A percentile compares a stretch with the other conserved stretches of the same genome.
These are phyloP conservation scores for Seriola dumerili DNA, from an alignment of 2,113 vertebrate genomes.

Conservation along the genomic window DNA sequence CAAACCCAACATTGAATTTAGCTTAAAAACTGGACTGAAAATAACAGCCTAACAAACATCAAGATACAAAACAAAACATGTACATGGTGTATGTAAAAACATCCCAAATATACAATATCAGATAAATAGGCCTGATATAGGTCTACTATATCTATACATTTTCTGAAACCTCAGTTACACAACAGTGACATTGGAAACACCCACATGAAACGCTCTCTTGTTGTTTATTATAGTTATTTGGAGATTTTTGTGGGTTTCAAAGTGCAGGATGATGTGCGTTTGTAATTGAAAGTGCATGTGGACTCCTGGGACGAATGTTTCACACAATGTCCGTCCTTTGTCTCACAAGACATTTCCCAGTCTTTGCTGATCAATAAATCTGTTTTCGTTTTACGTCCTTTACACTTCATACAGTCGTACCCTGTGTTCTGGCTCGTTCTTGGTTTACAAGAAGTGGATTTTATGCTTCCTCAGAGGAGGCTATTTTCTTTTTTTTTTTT, in stretches of 20 bases:
- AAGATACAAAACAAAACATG: not conserved
- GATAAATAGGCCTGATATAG: not conserved
- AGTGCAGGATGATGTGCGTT: constrained; percentile 70
- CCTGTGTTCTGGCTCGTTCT: not conserved
- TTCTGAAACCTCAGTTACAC: not conserved
- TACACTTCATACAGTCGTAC: not conserved
- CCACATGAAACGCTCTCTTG: constrained; percentile 7
- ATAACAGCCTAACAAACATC: constrained; percentile 3
- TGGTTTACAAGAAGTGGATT: not conserved
- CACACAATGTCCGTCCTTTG: not conserved
- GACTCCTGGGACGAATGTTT: not conserved
- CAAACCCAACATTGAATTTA: constrained; percentile 37
- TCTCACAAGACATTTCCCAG: not conserved
- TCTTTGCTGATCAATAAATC: not conserved
- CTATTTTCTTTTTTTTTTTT: not conserved
- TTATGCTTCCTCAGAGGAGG: not conserved
- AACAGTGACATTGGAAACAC: not conserved
- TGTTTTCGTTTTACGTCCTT: not conserved
- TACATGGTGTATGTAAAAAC: constrained; percentile 37
- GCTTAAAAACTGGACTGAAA: constrained; percentile 53
- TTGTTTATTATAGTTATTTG: not conserved
- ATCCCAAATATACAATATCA: constrained; percentile 24
- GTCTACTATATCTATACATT: constrained; percentile 13
- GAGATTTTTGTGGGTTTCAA: constrained; percentile 49
- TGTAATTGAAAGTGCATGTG: constrained; percentile 69